phyloP scores from a whole-genome alignment of 35 echinoderm and acorn worm genomes.

The Heliocidaris erythrogramma region DNA sequence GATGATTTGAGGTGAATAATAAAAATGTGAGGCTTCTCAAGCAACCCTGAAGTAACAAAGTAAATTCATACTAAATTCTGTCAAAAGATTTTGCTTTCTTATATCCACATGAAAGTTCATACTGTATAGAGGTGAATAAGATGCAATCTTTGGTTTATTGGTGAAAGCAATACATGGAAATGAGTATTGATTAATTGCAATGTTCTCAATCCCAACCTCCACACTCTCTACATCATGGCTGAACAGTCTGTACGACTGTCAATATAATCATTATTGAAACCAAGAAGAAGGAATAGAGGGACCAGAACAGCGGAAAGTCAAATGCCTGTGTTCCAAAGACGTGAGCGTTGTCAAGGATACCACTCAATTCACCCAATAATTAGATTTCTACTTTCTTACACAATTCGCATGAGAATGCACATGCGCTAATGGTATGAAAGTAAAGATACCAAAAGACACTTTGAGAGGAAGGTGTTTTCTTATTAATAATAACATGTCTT shows the following conservation, averaged over 20 bases:
- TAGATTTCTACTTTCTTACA: constrained; percentile 18
- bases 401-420: not conserved
- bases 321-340: constrained; percentile 16
- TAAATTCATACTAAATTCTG: not conserved
- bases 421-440: not conserved
- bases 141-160: not conserved
- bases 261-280: constrained; percentile 20
- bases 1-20: not conserved
- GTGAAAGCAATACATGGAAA: not conserved
- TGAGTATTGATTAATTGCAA: not conserved
- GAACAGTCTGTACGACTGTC: not conserved
- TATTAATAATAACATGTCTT: not conserved
- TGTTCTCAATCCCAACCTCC: not conserved
- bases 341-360: constrained; percentile 8
- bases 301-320: constrained; percentile 8
- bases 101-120: not conserved
- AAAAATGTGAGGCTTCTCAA: not conserved
- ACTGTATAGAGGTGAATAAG: not conserved
- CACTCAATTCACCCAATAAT: constrained; percentile 2
- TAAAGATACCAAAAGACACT: not conserved
- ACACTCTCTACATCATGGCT: not conserved
- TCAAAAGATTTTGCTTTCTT: not conserved
- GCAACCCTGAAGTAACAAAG: not conserved
- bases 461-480: not conserved
- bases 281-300: not conserved